Base-by-base conservation (phyloP, 2,888 invertebrate genomes). In the Malthinus seriepunctatus region DNA sequence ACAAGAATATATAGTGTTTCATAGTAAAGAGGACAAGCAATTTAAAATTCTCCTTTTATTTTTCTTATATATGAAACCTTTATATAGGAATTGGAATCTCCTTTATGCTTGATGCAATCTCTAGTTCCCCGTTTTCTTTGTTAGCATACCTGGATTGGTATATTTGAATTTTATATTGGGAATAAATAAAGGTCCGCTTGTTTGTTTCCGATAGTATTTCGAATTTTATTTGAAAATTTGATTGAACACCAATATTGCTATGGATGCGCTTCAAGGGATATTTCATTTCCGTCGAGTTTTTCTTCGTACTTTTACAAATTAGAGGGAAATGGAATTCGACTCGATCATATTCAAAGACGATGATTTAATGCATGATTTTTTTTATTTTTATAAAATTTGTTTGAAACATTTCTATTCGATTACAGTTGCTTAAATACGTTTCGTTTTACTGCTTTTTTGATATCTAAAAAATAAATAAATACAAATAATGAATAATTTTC, bases 101-200 rank as follows among this genome's bases (percentile, higher is more conserved):
- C 55, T 61, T 62, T 56, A 58, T 63, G 56, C 59, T 46, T 50
- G 51, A 51, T 66, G 61, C 63, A 64, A 61, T 61, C 61, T 57
- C 45, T 38, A 37, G 50, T 53, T 56, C 56, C 47, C 56, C 63
- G 66, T 62, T 66, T 62, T 63, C 65, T 66, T 66, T 63, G 59
- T 66, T 63, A 59, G 56, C 60, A 60, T 67, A 65, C 65, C 64
- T 64, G 64, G 62, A 57, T 56, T 50, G 52, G 55, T 58, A 49
- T 58, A 67, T 65, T 63, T 65, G 65, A 65, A 67, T 67, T 65
- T 67, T 65, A 62, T 64, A 67, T 65, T 64, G 60, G 62, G 58
- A 67, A 67, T 67, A 65, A 67, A 64, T 67, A 67, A 63, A 56
- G 56, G 52, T 55, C 52, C 52, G 56, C 56, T 61, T 61, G 61